A percentile compares a stretch with the other conserved stretches of the same genome.
These are phyloP conservation scores for Microcebus tavaratra DNA, from an alignment of 2,113 vertebrate species.

Conservation along the genomic window DNA sequence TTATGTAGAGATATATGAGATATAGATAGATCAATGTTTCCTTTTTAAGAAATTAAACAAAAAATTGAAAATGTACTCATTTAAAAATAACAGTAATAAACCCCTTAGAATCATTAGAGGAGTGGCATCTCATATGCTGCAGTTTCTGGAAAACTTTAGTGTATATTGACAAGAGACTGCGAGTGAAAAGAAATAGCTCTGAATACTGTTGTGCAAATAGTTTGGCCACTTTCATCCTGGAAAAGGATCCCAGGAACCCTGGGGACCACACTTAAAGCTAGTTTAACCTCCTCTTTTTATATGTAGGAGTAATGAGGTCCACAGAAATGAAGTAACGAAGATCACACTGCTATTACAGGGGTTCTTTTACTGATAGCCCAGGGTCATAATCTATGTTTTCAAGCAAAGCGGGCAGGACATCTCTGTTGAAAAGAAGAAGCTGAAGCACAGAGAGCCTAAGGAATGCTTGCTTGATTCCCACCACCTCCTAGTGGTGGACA, in stretches of 20 bases:
- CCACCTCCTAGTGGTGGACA: not conserved
- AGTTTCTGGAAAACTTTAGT: not conserved
- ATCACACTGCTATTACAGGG: not conserved
- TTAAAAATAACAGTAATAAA: slow-evolving; percentile 6
- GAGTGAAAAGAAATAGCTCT: not conserved
- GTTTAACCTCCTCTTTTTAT: not conserved
- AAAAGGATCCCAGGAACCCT: not conserved
- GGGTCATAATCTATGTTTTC: not conserved
- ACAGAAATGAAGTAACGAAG: not conserved
- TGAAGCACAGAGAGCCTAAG: not conserved
- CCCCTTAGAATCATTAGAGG: not conserved
- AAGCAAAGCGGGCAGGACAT: not conserved
- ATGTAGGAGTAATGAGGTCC: not conserved
- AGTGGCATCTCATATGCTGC: not conserved
- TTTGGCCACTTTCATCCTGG: not conserved
- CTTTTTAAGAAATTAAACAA: not conserved
- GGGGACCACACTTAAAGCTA: not conserved
- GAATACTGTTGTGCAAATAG: not conserved
- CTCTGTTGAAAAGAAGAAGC: not conserved
- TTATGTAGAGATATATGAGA: not conserved
- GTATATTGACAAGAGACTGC: not conserved
- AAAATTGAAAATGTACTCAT: not conserved
- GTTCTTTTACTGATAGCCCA: not conserved
- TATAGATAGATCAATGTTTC: not conserved
- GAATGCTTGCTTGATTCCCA: not conserved